phyloP scores from a whole-genome alignment of 2,113 vertebrate genomes.

The Psittacula cyanocephala region DNA sequence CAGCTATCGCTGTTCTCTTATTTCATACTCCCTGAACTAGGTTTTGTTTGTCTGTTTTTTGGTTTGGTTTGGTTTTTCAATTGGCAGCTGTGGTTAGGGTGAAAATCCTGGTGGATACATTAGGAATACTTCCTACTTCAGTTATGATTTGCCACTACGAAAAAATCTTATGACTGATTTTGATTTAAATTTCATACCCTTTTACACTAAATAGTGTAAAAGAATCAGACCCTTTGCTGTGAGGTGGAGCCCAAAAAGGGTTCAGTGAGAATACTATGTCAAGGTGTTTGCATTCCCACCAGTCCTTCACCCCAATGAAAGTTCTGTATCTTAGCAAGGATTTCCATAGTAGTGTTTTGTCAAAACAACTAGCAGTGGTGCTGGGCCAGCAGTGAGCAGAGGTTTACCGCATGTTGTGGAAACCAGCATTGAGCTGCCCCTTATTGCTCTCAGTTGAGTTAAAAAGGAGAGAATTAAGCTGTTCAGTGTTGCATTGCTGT shows the following conservation, averaged over 20 bases:
- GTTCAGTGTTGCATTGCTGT: not conserved
- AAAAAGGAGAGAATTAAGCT: not conserved
- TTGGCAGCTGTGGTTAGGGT: not conserved
- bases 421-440: not conserved
- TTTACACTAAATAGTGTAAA: not conserved
- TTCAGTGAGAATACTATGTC: not conserved
- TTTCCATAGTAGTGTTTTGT: not conserved
- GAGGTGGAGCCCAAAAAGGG: not conserved
- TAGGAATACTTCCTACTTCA: not conserved
- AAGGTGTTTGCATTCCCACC: not conserved
- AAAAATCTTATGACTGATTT: not conserved
- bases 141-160: not conserved
- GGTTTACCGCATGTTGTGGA: not conserved
- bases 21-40: not conserved
- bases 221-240: not conserved
- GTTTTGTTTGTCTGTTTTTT: not conserved
- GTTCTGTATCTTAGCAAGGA: not conserved
- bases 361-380: not conserved
- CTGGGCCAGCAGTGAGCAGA: not conserved
- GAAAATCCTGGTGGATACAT: not conserved
- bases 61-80: not conserved
- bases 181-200: not conserved
- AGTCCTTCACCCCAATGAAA: not conserved
- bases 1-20: not conserved
- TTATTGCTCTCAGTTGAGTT: not conserved